These are phyloP conservation scores for Nasua narica DNA, from an alignment of 2,797 vertebrate species.

Conservation along the genomic window DNA sequence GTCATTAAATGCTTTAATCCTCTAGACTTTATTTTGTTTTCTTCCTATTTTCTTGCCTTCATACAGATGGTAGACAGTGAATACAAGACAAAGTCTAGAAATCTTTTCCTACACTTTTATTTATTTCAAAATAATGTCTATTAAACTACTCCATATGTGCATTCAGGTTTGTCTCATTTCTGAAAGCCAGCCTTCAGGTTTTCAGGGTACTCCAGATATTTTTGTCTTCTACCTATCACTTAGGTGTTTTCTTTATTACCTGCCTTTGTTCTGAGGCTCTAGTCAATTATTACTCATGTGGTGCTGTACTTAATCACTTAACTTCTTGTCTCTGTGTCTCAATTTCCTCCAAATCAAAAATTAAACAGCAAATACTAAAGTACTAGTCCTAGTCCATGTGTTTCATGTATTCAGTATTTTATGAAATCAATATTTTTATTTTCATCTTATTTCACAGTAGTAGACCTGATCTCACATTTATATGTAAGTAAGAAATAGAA, in stretches of 20 bases:
- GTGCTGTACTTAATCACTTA: not conserved
- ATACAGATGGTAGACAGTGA: not conserved
- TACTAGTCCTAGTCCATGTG: not conserved
- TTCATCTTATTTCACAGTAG: not conserved
- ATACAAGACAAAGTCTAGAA: not conserved
- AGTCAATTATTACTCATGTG: not conserved
- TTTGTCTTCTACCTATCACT: not conserved
- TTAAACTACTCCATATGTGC: not conserved
- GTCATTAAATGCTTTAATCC: not conserved
- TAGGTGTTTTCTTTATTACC: not conserved
- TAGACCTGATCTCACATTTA: not conserved
- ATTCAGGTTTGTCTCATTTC: not conserved
- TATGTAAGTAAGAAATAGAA: not conserved
- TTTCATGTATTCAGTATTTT: not conserved
- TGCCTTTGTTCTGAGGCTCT: not conserved
- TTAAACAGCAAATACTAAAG: not conserved
- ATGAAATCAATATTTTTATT: not conserved
- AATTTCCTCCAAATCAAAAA: not conserved
- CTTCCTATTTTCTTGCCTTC: not conserved
- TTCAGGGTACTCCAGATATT: not conserved
- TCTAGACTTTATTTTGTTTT: not conserved
- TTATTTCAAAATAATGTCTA: not conserved
- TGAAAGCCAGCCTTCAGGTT: not conserved
- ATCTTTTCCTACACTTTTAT: not conserved
- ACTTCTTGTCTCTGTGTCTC: not conserved